Conservation (phyloP, 2,113 vertebrate species). For the Cricetomys ansorgei region DNA sequence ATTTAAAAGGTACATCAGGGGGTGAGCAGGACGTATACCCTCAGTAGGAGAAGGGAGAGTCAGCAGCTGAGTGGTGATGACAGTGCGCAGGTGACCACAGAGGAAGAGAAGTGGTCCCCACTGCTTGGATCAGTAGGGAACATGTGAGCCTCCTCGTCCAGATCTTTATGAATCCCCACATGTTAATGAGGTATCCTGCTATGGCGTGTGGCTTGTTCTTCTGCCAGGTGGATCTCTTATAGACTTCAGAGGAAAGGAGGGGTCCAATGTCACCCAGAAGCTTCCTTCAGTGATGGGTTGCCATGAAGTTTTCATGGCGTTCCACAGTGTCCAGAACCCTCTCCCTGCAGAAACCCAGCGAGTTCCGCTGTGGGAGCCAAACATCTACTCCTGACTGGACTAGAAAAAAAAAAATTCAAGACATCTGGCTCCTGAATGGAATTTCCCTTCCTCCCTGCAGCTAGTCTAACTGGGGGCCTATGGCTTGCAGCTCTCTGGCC, state of each 20-base stretch:
- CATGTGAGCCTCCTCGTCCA: not conserved
- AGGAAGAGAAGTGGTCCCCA: not conserved
- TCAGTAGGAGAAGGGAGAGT: not conserved
- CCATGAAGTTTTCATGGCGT: not conserved
- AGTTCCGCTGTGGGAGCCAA: not conserved
- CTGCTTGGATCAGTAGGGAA: not conserved
- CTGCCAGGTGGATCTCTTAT: not conserved
- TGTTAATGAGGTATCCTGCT: fast-evolving
- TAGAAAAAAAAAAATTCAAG: not conserved
- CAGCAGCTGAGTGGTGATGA: too few species aligned
- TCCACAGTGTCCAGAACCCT: not conserved
- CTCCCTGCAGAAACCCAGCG: not conserved
- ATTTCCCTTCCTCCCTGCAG: not conserved
- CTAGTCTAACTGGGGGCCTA: not conserved
- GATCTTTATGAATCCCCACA: not conserved
- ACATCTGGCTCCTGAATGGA: not conserved
- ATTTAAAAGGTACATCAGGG: not conserved
- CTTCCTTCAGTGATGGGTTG: not conserved
- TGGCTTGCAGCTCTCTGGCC: not conserved
- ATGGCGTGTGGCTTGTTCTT: not conserved
- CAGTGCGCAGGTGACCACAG: not conserved
- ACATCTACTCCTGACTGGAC: not conserved
- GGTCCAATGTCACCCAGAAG: not conserved
- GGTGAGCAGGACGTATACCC: not conserved
- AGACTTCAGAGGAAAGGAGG: not conserved